Percentiles rank a stretch among this genome's conserved stretches.
Evolutionary conservation across 2,888 invertebrate species (phyloP).

Genomic region (Myopa testacea): DNA sequence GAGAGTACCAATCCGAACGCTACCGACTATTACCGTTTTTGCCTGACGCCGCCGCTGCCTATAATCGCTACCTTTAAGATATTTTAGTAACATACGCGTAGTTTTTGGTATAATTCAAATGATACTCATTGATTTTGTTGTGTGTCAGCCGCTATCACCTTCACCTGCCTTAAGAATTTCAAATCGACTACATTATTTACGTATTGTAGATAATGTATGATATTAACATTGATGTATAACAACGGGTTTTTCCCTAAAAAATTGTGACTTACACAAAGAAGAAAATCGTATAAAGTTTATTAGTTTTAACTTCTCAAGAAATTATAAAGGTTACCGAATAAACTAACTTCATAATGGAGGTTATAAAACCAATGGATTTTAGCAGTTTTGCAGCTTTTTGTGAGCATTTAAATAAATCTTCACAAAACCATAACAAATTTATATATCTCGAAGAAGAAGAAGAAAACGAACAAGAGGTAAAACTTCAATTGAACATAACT

Average conservation of each 20-base stretch:
- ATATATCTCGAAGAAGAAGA: neutral
- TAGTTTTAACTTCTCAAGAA: neutral
- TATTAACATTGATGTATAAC: no score
- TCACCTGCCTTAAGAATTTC: neutral
- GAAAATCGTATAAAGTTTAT: no score
- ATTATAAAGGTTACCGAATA: neutral
- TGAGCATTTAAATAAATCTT: slow-evolving; percentile 64
- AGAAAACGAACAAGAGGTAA: slow-evolving; percentile 15
- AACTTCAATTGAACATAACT: neutral
- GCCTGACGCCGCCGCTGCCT: neutral
- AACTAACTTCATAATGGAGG: slow-evolving; percentile 55
- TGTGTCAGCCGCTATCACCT: neutral
- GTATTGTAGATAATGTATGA: neutral
- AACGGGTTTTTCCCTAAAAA: no score
- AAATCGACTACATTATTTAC: neutral
- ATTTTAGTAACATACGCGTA: neutral
- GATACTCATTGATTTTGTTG: slow-evolving; percentile 5
- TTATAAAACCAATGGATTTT: slow-evolving; percentile 66
- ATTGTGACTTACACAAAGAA: no score
- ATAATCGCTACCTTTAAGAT: neutral
- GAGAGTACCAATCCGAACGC: no score
- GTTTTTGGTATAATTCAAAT: neutral
- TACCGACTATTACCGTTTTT: neutral
- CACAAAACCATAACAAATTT: slow-evolving; percentile 44
- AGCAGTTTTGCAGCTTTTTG: slow-evolving; percentile 65